A percentile compares a stretch with the other conserved stretches of the same genome.
Evolutionary conservation across 2,113 vertebrate genomes (phyloP).

Genomic region (Corythoichthys intestinalis): DNA sequence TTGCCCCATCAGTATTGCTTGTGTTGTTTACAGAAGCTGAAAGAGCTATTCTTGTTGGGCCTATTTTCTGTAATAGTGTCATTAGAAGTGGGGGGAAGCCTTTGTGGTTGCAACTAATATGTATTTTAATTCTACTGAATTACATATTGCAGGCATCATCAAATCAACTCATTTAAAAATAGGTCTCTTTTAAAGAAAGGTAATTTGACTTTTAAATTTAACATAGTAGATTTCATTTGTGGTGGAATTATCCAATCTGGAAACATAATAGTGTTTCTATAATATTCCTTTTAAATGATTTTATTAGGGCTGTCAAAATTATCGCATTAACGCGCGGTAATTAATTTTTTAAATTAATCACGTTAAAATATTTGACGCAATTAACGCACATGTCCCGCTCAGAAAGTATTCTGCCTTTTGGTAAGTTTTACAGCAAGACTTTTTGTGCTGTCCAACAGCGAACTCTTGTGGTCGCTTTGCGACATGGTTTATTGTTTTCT

Average conservation of each 20-base stretch:
- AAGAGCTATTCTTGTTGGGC: conserved; percentile 37
- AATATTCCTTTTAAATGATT: conserved; percentile 45
- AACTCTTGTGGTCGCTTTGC: no score
- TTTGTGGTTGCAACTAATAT: conserved; percentile 41
- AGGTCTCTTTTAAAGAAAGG: conserved; percentile 24
- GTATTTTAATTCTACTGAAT: conserved; percentile 63
- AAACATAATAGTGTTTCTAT: conserved; percentile 46
- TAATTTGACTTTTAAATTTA: conserved; percentile 44
- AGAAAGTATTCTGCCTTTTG: no score
- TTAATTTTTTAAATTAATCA: no score
- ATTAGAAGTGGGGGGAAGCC: conserved; percentile 35
- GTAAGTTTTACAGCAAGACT: no score
- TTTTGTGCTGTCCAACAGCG: no score
- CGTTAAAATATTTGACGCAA: no score
- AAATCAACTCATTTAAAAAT: conserved; percentile 28
- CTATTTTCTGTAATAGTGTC: conserved; percentile 47
- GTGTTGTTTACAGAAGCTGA: conserved; percentile 37
- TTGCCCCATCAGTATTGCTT: conserved; percentile 35
- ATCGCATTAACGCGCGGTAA: no score
- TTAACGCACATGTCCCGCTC: no score
- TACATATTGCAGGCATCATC: conserved; percentile 53
- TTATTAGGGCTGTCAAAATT: not conserved
- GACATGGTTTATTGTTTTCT: no score
- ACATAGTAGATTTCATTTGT: conserved; percentile 60
- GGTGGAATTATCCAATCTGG: conserved; percentile 37